Base-by-base conservation (phyloP, 2,797 vertebrate genomes). In the Clamator glandarius region DNA sequence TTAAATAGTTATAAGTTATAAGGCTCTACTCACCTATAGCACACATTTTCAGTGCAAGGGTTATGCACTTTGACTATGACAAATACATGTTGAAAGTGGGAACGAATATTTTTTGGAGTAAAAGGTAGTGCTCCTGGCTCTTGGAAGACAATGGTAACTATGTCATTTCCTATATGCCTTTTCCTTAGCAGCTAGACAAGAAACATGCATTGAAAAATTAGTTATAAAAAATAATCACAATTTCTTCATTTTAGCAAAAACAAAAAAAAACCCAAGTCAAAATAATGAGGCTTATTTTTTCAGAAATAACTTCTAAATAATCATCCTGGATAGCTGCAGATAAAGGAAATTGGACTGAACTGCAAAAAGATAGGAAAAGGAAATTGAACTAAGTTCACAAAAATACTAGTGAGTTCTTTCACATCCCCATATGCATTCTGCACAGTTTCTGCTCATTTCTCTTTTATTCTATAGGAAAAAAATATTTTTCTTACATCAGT, bases 91-190 rank as follows among this genome's bases (percentile, higher is more conserved):
- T 99, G 99, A 91, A 99, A 99, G 97, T 99, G 99, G 44, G 99
- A 99, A 94, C 99, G 99, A 97, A 99, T 99, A 98, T 98, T 98
- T 98, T 99, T 99, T 44, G 99, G 99, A 84, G 99, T 99, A 94
- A 99, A 99, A 93, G 99, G 99, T 96, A 99, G 98, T 61, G 99
- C 99, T 88, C 99, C 99, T 0, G 99, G 99, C 97, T 99, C 99
- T 98, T 99, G 99, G 98, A 99, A 99, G 95, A 99, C 98, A 97
- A 99, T 99, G 96, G 99, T 99, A 97, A 99, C 99, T 77, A 99
- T 99, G 95, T 99, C 99, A 89, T 99, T 99, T 97, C 99, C 99
- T 62, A 99, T 99, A 97, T 99, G 99, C 95, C 99, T 98, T 98
- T 99, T 99, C 97, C 99, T 98, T 97, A 99, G 98, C 87, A 99